Percentiles rank a stretch among this genome's conserved stretches.
Evolutionary conservation across 2,888 invertebrate species (phyloP).

Genomic region (Hyposoter dolosus): DNA sequence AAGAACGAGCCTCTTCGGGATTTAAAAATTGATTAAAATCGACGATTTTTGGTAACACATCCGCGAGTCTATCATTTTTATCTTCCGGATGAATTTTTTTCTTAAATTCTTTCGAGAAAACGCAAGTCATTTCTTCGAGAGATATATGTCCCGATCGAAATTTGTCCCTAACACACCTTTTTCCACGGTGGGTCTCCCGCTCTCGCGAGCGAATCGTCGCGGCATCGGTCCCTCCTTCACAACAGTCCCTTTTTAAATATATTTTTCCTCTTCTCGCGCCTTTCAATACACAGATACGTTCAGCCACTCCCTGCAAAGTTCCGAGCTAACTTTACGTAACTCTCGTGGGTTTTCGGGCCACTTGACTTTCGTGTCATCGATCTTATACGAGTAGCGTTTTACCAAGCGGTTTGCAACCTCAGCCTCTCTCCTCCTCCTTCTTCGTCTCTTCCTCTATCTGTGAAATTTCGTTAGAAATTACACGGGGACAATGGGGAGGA

Average conservation of each 20-base stretch:
- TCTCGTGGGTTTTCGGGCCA: constrained; percentile 75
- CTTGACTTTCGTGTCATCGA: constrained; percentile 80
- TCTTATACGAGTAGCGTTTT: constrained; percentile 67
- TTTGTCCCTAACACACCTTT: constrained; percentile 14
- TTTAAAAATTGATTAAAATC: neutral
- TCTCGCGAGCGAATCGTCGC: constrained; percentile 24
- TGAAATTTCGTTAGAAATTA: constrained; percentile 79
- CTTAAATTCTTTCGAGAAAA: neutral
- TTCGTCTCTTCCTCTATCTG: constrained; percentile 25
- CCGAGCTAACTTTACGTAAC: constrained; percentile 62
- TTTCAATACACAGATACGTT: constrained; percentile 14
- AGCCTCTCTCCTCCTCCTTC: constrained; percentile 6
- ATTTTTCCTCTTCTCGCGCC: constrained; percentile 8
- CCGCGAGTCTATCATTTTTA: neutral
- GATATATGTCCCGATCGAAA: neutral
- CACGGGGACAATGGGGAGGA: constrained; percentile 49
- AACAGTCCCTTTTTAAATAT: constrained; percentile 7
- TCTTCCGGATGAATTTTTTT: neutral
- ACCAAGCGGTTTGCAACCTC: constrained; percentile 37
- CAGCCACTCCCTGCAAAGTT: constrained; percentile 51
- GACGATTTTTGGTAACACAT: constrained; percentile 2
- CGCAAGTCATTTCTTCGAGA: neutral
- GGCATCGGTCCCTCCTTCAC: neutral
- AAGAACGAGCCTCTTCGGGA: neutral
- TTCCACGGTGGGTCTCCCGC: constrained; percentile 2